A percentile compares a stretch with the other conserved stretches of the same genome.
Evolutionary conservation across 2,888 invertebrate genomes (phyloP).

Genomic region (Brenthis hecate): DNA sequence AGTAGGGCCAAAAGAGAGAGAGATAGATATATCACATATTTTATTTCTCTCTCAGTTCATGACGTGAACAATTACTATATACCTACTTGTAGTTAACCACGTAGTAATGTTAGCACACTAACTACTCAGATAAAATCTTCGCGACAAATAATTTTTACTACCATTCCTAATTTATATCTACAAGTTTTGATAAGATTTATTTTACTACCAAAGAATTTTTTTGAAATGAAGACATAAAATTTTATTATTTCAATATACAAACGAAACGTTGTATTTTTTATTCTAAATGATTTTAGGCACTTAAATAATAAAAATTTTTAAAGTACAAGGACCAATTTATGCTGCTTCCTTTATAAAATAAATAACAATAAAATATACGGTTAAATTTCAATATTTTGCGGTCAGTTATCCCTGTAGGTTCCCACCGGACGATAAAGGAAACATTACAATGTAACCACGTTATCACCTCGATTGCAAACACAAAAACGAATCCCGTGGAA

Average conservation of each 20-base stretch:
- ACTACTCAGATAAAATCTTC: too few relatives aligned
- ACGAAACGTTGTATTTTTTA: neutral
- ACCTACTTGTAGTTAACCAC: neutral
- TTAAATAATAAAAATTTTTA: neutral
- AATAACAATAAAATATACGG: conserved; percentile 15
- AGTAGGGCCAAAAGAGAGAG: too few relatives aligned
- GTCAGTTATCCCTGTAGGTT: conserved; percentile 34
- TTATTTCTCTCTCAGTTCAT: too few relatives aligned
- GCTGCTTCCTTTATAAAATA: conserved; percentile 6
- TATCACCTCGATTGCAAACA: conserved; percentile 35
- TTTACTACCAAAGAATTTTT: conserved; percentile 19
- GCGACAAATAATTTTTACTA: too few relatives aligned
- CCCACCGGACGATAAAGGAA: conserved; percentile 34
- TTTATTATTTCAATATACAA: neutral
- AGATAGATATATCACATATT: too few relatives aligned
- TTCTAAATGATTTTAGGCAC: neutral
- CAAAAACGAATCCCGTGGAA: conserved; percentile 28
- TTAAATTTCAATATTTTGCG: conserved; percentile 24
- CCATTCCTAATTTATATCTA: too few relatives aligned
- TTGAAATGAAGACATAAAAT: conserved; percentile 11
- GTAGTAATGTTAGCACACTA: neutral
- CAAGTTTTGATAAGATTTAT: conserved; percentile 15
- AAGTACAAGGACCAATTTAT: too few relatives aligned
- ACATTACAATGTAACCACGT: conserved; percentile 37
- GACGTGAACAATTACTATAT: too few relatives aligned